Evolutionary conservation across 2,888 invertebrate species (phyloP), one percentile per base, ranked within the genome.

Genomic region (Flabesymbios commensalis): DNA sequence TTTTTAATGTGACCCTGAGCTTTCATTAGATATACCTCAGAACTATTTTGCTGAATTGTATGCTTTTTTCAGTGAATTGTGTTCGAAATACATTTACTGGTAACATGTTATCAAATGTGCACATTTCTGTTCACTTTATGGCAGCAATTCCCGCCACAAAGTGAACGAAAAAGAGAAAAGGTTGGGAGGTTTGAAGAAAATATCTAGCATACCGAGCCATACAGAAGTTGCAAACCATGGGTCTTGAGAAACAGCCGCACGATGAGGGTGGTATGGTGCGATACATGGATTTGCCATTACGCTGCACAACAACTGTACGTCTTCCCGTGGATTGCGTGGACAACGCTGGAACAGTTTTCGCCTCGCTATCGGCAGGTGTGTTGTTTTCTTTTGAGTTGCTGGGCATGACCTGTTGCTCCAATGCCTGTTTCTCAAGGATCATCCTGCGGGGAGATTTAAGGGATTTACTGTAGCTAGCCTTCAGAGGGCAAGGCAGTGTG

Each of bases 171-270:
- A n/a, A n/a, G n/a, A n/a, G n/a, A n/a, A n/a, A n/a, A n/a, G n/a
- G n/a, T n/a, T n/a, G n/a, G n/a, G n/a, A n/a, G n/a, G n/a, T n/a
- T n/a, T n/a, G n/a, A n/a, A n/a, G n/a, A n/a, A n/a, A n/a, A n/a
- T n/a, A n/a, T 36, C 10, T n/a, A 36, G 10, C 26, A 33, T 39
- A 87, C 73, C 88, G 87, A 42, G 86, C 82, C 53, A 87, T 78
- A 75, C 91, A 91, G n/a, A 86, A 74, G 39, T 86, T 85, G 82
- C 93, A 93, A 33, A 90, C 86, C 78, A 84, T 85, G 0, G 88
- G 85, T 78, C 87, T 87, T 17, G 88, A 89, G 74, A 85, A 88
- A 81, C 92, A 92, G 59, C 84, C 84, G 81, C 92, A 92, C 4
- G 74, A 29, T 10, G 52, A 19, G 17, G 53, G 51, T 2, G 51